These are phyloP conservation scores for Phalanger gymnotis DNA, from an alignment of 2,797 vertebrate genomes.

Conservation along the genomic window DNA sequence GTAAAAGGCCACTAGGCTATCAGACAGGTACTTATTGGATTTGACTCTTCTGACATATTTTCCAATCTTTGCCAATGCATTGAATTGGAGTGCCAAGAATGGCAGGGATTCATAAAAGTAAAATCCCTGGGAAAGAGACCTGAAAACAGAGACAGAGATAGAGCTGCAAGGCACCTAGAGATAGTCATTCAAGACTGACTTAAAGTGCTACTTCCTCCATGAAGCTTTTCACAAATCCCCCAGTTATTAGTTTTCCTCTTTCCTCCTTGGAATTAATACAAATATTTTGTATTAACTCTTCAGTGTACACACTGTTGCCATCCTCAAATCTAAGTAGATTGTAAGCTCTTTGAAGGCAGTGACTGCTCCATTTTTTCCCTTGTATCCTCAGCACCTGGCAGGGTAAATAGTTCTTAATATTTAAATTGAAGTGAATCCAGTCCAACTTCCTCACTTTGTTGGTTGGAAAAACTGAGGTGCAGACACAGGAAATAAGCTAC, in stretches of 20 bases:
- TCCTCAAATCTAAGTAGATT: neutral
- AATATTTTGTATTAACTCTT: neutral
- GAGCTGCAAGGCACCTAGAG: neutral
- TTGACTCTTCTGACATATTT: neutral
- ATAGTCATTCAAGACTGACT: neutral
- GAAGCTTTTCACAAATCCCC: neutral
- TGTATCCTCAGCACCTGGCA: neutral
- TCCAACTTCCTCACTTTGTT: neutral
- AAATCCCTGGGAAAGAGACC: neutral
- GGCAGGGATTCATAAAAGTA: neutral
- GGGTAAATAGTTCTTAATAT: neutral
- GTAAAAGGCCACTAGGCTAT: neutral
- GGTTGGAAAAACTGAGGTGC: neutral
- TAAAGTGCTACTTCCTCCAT: neutral
- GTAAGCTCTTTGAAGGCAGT: neutral
- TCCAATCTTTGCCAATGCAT: neutral
- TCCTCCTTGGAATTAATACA: neutral
- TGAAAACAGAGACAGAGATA: neutral
- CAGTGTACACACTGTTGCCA: neutral
- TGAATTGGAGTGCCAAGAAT: neutral
- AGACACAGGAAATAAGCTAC: neutral
- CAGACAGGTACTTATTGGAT: neutral
- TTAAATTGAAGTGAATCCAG: neutral
- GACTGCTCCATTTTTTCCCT: neutral
- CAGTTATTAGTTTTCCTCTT: neutral